phyloP scores from a whole-genome alignment of 2,113 vertebrate genomes.

The Tichodroma muraria region DNA sequence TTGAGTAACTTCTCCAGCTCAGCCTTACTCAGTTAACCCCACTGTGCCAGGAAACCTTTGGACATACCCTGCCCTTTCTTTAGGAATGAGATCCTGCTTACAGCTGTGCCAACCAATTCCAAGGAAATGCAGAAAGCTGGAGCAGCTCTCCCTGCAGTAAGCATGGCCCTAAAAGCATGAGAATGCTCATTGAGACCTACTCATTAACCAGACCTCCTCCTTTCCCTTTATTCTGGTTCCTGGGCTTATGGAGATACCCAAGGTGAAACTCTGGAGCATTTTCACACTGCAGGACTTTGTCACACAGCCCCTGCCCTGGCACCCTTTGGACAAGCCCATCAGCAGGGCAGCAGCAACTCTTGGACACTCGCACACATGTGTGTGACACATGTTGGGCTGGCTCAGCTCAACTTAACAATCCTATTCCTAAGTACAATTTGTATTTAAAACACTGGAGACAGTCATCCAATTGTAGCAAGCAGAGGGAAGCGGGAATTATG shows the following conservation, averaged over 20 bases:
- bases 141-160: background rate
- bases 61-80: background rate
- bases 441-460: background rate
- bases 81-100: background rate
- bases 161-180: background rate
- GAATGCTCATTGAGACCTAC: rapidly evolving
- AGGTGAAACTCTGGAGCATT: background rate
- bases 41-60: background rate
- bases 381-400: background rate
- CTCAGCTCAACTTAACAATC: background rate
- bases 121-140: background rate
- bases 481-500: background rate
- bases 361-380: background rate
- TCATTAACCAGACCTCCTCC: background rate
- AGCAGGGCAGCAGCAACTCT: background rate
- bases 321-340: background rate
- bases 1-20: background rate
- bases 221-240: background rate
- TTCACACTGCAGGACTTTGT: rapidly evolving
- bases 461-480: background rate
- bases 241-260: background rate
- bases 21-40: background rate
- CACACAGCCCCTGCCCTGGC: background rate
- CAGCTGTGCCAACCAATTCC: background rate
- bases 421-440: background rate